phyloP scores from a whole-genome alignment of 2,113 vertebrate genomes.

The Phaethon lepturus region DNA sequence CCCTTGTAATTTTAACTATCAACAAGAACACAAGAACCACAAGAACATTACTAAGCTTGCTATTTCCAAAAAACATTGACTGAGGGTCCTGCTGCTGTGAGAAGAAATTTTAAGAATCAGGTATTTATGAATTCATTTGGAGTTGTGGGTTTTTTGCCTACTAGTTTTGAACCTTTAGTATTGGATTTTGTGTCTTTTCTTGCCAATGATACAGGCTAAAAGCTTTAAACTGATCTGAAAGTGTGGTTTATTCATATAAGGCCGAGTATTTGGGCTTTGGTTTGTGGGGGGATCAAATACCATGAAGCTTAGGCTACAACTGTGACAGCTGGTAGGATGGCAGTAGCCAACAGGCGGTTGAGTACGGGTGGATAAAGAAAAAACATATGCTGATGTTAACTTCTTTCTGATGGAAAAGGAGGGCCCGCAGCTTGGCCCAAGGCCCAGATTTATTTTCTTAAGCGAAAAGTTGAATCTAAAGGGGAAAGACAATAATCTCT shows the following conservation, averaged over 20 bases:
- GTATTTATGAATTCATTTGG: not conserved
- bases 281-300: not conserved
- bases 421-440: not conserved
- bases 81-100: not conserved
- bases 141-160: not conserved
- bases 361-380: not conserved
- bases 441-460: not conserved
- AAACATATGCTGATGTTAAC: rapidly evolving
- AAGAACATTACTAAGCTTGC: not conserved
- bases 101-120: not conserved
- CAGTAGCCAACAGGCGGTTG: not conserved
- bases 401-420: not conserved
- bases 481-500: not conserved
- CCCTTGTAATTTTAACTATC: not conserved
- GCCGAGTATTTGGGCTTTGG: not conserved
- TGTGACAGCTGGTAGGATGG: not conserved
- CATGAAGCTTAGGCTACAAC: not conserved
- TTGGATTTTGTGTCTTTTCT: not conserved
- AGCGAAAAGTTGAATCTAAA: not conserved
- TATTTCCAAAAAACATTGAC: not conserved
- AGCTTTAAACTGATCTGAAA: not conserved
- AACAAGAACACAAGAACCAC: not conserved
- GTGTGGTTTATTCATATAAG: not conserved
- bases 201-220: not conserved
- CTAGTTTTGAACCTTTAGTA: not conserved